phyloP scores from a whole-genome alignment of 2,888 invertebrate genomes.

The Morpho deidamia region DNA sequence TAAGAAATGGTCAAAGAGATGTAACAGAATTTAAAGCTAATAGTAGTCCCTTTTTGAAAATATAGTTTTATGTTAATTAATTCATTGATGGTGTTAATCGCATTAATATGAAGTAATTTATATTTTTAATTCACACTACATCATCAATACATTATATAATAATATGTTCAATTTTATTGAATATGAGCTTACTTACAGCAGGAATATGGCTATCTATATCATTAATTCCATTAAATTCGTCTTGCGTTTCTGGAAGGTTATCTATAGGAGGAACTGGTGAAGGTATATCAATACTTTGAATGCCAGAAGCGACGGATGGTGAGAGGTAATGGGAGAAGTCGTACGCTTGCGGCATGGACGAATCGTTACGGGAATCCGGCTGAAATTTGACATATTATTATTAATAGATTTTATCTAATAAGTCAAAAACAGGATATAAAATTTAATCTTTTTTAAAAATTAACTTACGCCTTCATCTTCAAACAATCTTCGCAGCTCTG shows the following conservation, averaged over 20 bases:
- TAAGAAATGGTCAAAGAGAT: too few relatives aligned
- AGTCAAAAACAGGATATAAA: too few relatives aligned
- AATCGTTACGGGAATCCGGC: slow-evolving; percentile 80
- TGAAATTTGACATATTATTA: slow-evolving; percentile 29
- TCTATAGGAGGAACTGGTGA: slow-evolving; percentile 68
- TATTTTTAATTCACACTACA: too few relatives aligned
- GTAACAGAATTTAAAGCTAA: too few relatives aligned
- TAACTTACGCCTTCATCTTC: slow-evolving; percentile 85
- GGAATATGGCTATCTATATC: slow-evolving; percentile 40
- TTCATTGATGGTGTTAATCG: too few relatives aligned
- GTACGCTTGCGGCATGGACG: slow-evolving; percentile 75
- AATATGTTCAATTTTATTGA: not conserved
- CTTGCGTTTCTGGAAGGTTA: slow-evolving; percentile 33
- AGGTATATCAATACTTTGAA: slow-evolving; percentile 61
- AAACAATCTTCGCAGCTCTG: slow-evolving; percentile 86
- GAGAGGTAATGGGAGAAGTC: slow-evolving; percentile 72
- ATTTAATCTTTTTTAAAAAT: too few relatives aligned
- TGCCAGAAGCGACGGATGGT: slow-evolving; percentile 58
- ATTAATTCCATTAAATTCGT: slow-evolving; percentile 41
- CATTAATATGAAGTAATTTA: too few relatives aligned
- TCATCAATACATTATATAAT: not conserved
- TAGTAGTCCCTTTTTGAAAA: too few relatives aligned
- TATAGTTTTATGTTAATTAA: too few relatives aligned
- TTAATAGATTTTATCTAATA: not conserved
- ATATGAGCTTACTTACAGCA: slow-evolving; percentile 28